A percentile compares a stretch with the other conserved stretches of the same genome.
phyloP scores from a whole-genome alignment of 2,888 invertebrate species.

The Elgonia sp. region DNA sequence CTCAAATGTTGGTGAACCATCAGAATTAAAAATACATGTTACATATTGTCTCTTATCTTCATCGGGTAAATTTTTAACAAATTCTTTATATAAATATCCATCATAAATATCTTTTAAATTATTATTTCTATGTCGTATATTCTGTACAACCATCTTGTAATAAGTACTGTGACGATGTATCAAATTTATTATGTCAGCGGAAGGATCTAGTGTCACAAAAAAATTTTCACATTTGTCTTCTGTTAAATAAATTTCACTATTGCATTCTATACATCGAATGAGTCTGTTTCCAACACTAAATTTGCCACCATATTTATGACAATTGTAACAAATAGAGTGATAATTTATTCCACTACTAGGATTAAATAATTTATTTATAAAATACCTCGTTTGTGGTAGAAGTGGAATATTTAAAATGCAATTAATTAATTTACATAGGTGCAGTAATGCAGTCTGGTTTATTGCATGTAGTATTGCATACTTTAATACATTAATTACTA shows the following conservation, averaged over 20 bases:
- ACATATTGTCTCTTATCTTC: constrained; percentile 20
- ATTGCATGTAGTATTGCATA: too few relatives aligned
- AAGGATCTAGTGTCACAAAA: neutral
- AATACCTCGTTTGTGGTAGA: neutral
- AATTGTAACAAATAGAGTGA: neutral
- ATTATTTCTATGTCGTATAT: neutral
- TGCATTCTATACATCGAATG: neutral
- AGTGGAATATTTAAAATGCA: neutral
- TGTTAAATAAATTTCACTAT: neutral
- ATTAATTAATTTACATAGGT: too few relatives aligned
- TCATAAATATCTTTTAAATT: neutral
- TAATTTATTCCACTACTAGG: neutral
- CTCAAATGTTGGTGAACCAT: constrained; percentile 18
- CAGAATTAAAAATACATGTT: constrained; percentile 44
- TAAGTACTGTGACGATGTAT: neutral
- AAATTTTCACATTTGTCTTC: neutral
- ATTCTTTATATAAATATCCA: constrained; percentile 6
- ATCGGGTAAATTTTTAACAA: constrained; percentile 21
- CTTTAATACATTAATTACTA: too few relatives aligned
- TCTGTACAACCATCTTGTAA: neutral
- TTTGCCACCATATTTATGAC: neutral
- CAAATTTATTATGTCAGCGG: neutral
- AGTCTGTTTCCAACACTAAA: neutral
- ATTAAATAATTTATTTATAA: neutral
- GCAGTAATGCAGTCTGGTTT: too few relatives aligned